Percentiles rank a stretch among this genome's conserved stretches.
These are phyloP conservation scores for Vidua chalybeata DNA, from an alignment of 2,113 vertebrate species.

Conservation along the genomic window DNA sequence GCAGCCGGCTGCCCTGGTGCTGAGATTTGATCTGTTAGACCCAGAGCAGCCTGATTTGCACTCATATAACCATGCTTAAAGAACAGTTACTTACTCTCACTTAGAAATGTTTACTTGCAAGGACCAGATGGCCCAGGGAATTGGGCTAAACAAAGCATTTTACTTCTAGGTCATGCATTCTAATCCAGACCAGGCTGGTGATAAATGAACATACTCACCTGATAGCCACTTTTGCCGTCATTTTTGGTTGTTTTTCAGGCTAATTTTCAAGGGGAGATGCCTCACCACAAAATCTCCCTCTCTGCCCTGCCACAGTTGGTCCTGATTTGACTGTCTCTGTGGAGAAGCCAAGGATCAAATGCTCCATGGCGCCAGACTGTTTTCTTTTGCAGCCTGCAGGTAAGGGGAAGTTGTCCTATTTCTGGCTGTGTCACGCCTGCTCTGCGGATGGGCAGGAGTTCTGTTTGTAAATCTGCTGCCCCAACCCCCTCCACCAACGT, in stretches of 20 bases:
- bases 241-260: conserved; percentile 16
- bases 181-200: conserved; percentile 49
- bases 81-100: conserved; percentile 43
- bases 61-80: conserved; percentile 28
- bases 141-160: conserved; percentile 58
- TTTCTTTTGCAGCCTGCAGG: conserved; percentile 53
- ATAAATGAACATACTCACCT: conserved; percentile 44
- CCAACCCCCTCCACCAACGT: not conserved
- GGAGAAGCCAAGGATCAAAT: conserved; percentile 47
- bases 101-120: conserved; percentile 56
- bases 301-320: conserved; percentile 8
- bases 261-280: conserved; percentile 2
- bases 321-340: conserved; percentile 20
- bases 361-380: conserved; percentile 9
- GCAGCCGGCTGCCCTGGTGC: not conserved
- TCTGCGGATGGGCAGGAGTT: not conserved
- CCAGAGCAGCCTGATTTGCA: conserved; percentile 40
- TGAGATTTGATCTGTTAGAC: conserved; percentile 26
- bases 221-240: conserved; percentile 18
- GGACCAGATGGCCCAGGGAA: conserved; percentile 42
- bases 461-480: not conserved
- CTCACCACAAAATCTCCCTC: not conserved
- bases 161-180: conserved; percentile 40
- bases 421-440: not conserved
- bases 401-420: conserved; percentile 44